phyloP scores from a whole-genome alignment of 2,113 vertebrate genomes.

The Pluvialis apricaria region DNA sequence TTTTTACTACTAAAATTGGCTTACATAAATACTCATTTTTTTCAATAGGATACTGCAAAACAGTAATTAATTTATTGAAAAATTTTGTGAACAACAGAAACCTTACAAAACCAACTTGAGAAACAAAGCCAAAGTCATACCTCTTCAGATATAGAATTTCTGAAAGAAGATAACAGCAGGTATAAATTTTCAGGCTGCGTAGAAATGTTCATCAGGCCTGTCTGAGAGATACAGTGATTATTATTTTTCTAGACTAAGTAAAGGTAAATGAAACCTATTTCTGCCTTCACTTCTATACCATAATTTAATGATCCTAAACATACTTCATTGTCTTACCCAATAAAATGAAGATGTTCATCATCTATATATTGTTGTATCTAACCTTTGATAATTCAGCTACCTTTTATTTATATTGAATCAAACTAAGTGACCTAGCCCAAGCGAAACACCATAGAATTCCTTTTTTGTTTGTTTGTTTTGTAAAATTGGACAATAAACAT shows the following conservation, averaged over 20 bases:
- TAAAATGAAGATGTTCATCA: not conserved
- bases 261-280: not conserved
- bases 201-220: not conserved
- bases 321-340: not conserved
- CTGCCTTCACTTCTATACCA: not conserved
- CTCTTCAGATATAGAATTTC: not conserved
- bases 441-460: no score
- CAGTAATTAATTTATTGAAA: not conserved
- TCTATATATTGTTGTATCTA: not conserved
- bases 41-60: not conserved
- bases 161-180: not conserved
- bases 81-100: not conserved
- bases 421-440: not conserved
- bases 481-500: no score
- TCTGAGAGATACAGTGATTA: not conserved
- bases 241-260: not conserved
- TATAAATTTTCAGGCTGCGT: not conserved
- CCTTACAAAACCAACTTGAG: not conserved
- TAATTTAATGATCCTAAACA: not conserved
- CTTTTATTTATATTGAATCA: not conserved
- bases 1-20: no score
- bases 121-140: no score
- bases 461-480: no score
- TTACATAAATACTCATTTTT: not conserved
- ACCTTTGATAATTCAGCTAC: not conserved